These are phyloP conservation scores for Mystacornis crossleyi DNA, from an alignment of 2,113 vertebrate species.

Conservation along the genomic window DNA sequence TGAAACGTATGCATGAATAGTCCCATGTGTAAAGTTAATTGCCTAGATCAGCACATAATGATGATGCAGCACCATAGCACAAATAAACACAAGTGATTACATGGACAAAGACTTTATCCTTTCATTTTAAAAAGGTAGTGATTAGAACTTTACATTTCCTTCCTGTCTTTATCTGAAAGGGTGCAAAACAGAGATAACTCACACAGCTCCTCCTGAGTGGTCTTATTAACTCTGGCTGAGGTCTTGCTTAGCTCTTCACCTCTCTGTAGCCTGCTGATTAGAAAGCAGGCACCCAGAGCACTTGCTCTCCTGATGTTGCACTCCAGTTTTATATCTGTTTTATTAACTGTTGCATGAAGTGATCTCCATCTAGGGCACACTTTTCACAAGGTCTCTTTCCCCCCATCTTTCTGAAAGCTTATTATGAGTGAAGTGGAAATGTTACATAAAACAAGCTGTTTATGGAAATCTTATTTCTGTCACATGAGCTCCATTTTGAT, in stretches of 20 bases:
- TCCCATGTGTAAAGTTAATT: conserved; percentile 24
- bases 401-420: conserved; percentile 20
- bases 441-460: conserved; percentile 65
- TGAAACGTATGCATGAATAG: background rate
- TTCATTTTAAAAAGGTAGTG: background rate
- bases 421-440: conserved; percentile 62
- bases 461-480: conserved; percentile 63
- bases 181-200: background rate
- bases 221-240: background rate
- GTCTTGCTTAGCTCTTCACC: background rate
- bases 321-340: background rate
- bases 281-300: background rate
- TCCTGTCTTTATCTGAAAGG: conserved; percentile 1
- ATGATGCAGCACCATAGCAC: background rate
- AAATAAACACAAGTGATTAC: conserved; percentile 11
- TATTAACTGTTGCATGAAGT: conserved; percentile 4
- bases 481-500: conserved; percentile 37
- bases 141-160: conserved; percentile 8
- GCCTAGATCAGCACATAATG: conserved; percentile 1
- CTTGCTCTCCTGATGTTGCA: background rate
- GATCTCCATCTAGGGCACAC: conserved; percentile 48
- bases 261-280: background rate
- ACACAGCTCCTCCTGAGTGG: background rate
- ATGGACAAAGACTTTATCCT: background rate
- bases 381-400: conserved; percentile 31